Base-by-base conservation (phyloP, 2,888 invertebrate species). In the Ichneumoninae sp. region DNA sequence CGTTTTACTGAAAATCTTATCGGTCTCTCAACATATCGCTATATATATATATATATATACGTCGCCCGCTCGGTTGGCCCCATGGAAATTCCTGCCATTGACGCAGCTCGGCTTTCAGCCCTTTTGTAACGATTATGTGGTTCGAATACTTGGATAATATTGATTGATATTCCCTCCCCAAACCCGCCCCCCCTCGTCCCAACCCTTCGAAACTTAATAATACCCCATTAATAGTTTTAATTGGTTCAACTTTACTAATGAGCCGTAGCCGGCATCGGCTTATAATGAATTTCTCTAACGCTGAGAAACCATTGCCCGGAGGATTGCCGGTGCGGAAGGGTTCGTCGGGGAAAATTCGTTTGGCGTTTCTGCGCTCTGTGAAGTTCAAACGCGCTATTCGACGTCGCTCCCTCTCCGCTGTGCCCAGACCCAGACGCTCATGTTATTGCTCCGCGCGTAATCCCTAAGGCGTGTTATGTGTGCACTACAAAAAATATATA, bases 231-330 rank as follows among this genome's bases (percentile, higher is more conserved):
- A 69, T 57, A 66, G 75, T 75, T 75, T 60, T 81, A 81, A 81
- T 81, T 81, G 69, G 80, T 69, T 44, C 10, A 68, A 74, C 69
- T 70, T 75, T 62, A 30, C 69, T 81, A 81, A 81, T 75, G 75
- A 75, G 40, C 22, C 40, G 13, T 36, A 40, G 54, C 26, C 30
- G 26, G 7, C 47, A 26, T n/a, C 19, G 57, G 36, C 60, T 26
- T 36, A 47, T 60, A 57, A 74, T 57, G 57, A 74, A 74, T 70
- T 60, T 57, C n/a, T 36, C 16, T 6, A 1, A 33, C 30, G 22
- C 3, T n/a, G 60, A 62, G 50, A 33, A 30, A 62, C 33, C 30
- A 33, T 62, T 47, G 47, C 8, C 44, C 3, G 47, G n/a, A 74
- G 74, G 74, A 72, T 74, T 47, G 62, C 4, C 62, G 40, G 30